A percentile compares a stretch with the other conserved stretches of the same genome.
These are phyloP conservation scores for Monarcha castaneiventris DNA, from an alignment of 2,113 vertebrate genomes.

Conservation along the genomic window DNA sequence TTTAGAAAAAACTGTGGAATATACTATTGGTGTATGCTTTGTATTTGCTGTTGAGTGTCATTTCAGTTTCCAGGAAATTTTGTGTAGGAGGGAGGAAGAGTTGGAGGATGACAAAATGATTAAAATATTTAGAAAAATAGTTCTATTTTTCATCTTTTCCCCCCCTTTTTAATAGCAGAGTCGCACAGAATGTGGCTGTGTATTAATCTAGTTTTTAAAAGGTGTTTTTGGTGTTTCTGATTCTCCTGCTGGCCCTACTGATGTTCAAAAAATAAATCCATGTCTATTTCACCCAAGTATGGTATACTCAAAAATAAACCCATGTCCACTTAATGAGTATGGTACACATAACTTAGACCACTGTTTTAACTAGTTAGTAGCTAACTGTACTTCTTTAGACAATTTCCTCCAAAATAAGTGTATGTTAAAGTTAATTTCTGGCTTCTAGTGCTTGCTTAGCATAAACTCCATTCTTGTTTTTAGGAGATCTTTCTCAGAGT, in stretches of 20 bases:
- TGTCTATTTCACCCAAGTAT: background rate
- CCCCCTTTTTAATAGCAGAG: background rate
- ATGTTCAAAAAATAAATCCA: background rate
- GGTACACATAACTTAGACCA: background rate
- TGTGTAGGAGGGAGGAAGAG: conserved; percentile 27
- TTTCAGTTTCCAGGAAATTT: conserved; percentile 5
- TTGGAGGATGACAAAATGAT: conserved; percentile 22
- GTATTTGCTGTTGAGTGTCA: conserved; percentile 34
- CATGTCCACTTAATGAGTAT: background rate
- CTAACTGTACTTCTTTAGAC: background rate
- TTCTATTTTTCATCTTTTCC: background rate
- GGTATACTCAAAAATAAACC: background rate
- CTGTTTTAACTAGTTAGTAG: conserved; percentile 35
- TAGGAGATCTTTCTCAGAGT: background rate
- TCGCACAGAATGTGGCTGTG: background rate
- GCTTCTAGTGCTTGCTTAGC: conserved; percentile 19
- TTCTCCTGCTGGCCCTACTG: background rate
- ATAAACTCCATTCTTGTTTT: conserved; percentile 27
- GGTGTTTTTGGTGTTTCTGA: background rate
- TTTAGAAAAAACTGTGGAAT: conserved; percentile 53
- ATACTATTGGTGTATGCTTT: background rate
- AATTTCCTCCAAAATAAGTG: background rate
- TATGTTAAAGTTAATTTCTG: conserved; percentile 4
- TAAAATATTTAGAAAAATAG: background rate
- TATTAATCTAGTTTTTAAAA: conserved; percentile 15